Evolutionary conservation across 2,888 invertebrate species (phyloP), one percentile per base, ranked within the genome.

Genomic region (Thecophora atra): DNA sequence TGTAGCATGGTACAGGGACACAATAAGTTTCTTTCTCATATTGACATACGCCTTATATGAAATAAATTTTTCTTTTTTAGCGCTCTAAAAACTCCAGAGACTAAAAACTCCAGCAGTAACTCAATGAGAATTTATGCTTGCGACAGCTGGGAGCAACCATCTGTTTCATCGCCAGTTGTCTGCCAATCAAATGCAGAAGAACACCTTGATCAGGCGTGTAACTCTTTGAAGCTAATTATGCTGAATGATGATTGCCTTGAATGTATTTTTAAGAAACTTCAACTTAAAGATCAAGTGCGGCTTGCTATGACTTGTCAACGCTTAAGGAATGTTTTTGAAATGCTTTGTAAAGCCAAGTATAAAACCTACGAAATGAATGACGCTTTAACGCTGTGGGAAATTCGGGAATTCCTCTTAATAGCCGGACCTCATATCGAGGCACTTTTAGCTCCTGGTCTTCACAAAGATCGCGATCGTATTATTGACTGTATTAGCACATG

Each of bases 211-310:
- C 17, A 58, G 28, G 8, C 3, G 26, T 5, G 26, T 6, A 15
- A 4, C 26, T 17, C 26, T 21, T 54, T 54, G 11, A 21, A 26
- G 28, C 58, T 15, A 54, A 26, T 37, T 3, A 65, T 71, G 47
- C 58, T 76, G 11, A 74, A 76, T 54, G 75, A 75, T 44, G 75
- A 77, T 63, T 77, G 76, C 65, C 52, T 76, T 11, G 72, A 68
- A n/a, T 28, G 65, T 24, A 76, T 76, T 66, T 72, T 64, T 28
- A 64, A 72, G n/a, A 51, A 60, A n/a, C 62, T 75, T 3, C 24
- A 19, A 11, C 37, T 76, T 1, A 71, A 68, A 15, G 73, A 71
- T 21, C 74, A 75, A 65, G 51, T 76, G n/a, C 65, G 63, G n/a
- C 74, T 76, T 28, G 58, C 74, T 15, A 65, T 68, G 3, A 30